Evolutionary conservation across 1,140 invertebrate genomes (phyloP).

Genomic region (Formica selysi): DNA sequence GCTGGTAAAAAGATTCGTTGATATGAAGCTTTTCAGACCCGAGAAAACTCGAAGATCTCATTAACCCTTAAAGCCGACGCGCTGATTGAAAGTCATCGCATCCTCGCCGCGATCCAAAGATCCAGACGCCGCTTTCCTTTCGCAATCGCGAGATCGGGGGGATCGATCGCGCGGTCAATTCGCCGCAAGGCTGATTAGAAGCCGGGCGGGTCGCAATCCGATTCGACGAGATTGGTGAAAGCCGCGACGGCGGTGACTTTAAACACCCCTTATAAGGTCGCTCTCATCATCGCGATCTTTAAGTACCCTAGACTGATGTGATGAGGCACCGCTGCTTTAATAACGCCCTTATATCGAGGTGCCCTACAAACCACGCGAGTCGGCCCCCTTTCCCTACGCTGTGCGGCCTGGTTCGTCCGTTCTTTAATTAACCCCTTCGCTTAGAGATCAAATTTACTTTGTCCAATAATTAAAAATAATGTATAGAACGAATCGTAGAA

Average conservation of each 20-base stretch:
- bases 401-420: neutral
- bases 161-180: conserved; percentile 65
- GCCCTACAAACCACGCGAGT: conserved; percentile 35
- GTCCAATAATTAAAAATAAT: conserved; percentile 33
- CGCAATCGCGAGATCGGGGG: conserved; percentile 48
- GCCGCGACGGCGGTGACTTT: conserved; percentile 67
- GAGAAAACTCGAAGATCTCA: neutral
- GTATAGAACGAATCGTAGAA: neutral
- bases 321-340: conserved; percentile 35
- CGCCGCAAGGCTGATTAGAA: conserved; percentile 70
- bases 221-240: conserved; percentile 80
- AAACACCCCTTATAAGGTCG: conserved; percentile 71
- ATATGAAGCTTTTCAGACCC: neutral
- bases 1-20: neutral
- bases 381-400: neutral
- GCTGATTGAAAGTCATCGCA: neutral
- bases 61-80: conserved; percentile 2
- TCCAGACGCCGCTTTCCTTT: conserved; percentile 43
- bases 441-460: neutral
- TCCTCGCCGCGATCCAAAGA: neutral
- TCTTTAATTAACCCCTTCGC: conserved; percentile 16
- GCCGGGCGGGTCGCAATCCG: conserved; percentile 73
- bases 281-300: conserved; percentile 67
- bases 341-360: conserved; percentile 61
- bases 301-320: conserved; percentile 32